A percentile compares a stretch with the other conserved stretches of the same genome.
Conservation (phyloP, 2,797 vertebrate genomes). For the Carapus acus region DNA sequence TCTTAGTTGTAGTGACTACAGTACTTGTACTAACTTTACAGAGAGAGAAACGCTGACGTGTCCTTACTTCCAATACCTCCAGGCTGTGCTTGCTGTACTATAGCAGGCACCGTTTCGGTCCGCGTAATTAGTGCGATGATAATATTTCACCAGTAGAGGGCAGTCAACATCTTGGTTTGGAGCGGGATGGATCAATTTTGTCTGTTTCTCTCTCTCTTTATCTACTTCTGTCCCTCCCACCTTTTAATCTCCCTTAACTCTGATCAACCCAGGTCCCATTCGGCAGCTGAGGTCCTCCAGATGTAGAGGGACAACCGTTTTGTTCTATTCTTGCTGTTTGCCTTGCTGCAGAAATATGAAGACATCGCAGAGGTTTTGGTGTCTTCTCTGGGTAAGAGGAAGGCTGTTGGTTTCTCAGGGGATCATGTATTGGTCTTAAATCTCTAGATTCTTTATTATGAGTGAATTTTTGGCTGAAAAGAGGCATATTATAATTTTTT, state of each 20-base stretch:
- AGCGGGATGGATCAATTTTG: not conserved
- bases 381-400: constrained; percentile 43
- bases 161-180: not conserved
- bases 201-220: not conserved
- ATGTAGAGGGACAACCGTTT: not conserved
- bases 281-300: constrained; percentile 4
- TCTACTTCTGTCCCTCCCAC: not conserved
- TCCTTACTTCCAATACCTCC: too few species aligned
- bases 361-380: not conserved
- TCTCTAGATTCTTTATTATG: too few species aligned
- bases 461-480: too few species aligned
- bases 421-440: too few species aligned
- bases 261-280: not conserved
- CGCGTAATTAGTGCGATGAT: not conserved
- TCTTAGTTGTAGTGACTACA: too few species aligned
- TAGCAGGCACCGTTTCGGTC: too few species aligned
- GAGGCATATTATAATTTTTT: too few species aligned
- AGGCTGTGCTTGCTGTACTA: too few species aligned
- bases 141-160: not conserved
- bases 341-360: constrained; percentile 25
- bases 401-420: too few species aligned
- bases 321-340: not conserved
- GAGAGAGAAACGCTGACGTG: too few species aligned
- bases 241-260: not conserved
- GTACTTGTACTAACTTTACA: too few species aligned